A percentile compares a stretch with the other conserved stretches of the same genome.
Conservation (phyloP, 1,140 invertebrate species). For the Liolophura sinensis region DNA sequence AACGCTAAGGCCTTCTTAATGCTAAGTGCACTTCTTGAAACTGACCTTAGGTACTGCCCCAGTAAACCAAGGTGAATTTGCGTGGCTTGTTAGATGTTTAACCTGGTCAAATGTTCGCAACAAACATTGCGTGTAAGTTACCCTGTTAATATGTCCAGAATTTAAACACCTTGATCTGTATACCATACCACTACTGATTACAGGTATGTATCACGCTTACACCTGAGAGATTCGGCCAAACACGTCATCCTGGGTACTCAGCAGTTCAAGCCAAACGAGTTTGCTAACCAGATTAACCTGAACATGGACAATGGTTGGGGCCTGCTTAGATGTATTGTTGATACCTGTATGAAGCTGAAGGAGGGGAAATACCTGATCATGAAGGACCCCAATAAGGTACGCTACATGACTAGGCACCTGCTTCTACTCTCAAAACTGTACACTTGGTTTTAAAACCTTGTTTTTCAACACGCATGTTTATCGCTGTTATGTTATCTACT, state of each 20-base stretch:
- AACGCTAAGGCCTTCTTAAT: no score
- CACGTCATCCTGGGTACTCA: slow-evolving; percentile 98
- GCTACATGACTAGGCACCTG: neutral
- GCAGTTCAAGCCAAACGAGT: slow-evolving; percentile 98
- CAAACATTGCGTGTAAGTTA: no score
- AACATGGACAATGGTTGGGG: slow-evolving; percentile 99
- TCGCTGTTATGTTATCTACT: no score
- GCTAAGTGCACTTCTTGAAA: no score
- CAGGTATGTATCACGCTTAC: slow-evolving; percentile 91
- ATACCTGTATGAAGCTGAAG: slow-evolving; percentile 96
- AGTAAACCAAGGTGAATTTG: no score
- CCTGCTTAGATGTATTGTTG: slow-evolving; percentile 96
- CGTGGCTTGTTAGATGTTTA: no score
- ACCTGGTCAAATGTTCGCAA: no score
- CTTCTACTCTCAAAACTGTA: neutral
- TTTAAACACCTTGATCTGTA: neutral
- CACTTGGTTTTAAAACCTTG: no score
- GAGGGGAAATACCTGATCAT: slow-evolving; percentile 97
- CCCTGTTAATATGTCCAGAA: no score
- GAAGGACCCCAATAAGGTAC: slow-evolving; percentile 96
- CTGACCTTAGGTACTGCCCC: no score
- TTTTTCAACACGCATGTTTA: no score
- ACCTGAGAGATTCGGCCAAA: slow-evolving; percentile 90
- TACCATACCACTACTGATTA: slow-evolving; percentile 19
- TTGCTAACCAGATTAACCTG: slow-evolving; percentile 97